These are phyloP conservation scores for Numida meleagris DNA, from an alignment of 2,113 vertebrate genomes.

Conservation along the genomic window DNA sequence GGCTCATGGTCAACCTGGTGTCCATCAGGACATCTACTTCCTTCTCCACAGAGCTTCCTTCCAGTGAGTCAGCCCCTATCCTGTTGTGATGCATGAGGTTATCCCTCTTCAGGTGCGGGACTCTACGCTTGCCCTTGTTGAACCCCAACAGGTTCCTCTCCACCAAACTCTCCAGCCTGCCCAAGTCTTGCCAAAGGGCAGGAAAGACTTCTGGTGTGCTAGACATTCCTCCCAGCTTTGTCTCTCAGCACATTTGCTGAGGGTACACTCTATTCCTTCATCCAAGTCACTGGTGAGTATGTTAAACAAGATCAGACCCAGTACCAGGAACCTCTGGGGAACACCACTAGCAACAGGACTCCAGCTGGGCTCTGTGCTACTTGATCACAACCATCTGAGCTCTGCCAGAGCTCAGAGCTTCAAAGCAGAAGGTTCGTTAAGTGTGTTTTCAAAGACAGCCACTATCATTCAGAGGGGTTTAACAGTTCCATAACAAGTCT, in stretches of 20 bases:
- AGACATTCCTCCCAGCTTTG: not conserved
- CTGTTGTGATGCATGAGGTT: too few species aligned
- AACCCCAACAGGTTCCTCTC: not conserved
- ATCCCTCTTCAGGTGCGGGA: too few species aligned
- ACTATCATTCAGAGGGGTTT: not conserved
- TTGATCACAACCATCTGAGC: too few species aligned
- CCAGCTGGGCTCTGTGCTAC: not conserved
- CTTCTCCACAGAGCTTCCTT: too few species aligned
- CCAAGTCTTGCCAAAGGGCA: not conserved
- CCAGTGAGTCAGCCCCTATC: too few species aligned
- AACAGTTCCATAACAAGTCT: not conserved
- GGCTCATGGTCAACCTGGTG: not conserved
- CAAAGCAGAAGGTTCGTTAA: not conserved
- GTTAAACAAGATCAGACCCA: not conserved
- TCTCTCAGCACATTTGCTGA: not conserved
- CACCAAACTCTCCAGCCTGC: not conserved
- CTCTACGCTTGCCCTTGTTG: not conserved
- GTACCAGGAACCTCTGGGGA: not conserved
- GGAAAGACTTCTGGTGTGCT: not conserved
- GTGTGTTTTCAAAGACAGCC: not conserved
- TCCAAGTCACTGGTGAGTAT: not conserved
- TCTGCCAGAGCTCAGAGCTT: not conserved
- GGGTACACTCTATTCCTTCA: not conserved
- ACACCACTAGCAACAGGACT: too few species aligned
- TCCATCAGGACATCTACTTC: not conserved